Percentiles rank a stretch among this genome's conserved stretches.
These are phyloP conservation scores for Eupeodes latifasciatus DNA, from an alignment of 2,888 invertebrate species.

Conservation along the genomic window DNA sequence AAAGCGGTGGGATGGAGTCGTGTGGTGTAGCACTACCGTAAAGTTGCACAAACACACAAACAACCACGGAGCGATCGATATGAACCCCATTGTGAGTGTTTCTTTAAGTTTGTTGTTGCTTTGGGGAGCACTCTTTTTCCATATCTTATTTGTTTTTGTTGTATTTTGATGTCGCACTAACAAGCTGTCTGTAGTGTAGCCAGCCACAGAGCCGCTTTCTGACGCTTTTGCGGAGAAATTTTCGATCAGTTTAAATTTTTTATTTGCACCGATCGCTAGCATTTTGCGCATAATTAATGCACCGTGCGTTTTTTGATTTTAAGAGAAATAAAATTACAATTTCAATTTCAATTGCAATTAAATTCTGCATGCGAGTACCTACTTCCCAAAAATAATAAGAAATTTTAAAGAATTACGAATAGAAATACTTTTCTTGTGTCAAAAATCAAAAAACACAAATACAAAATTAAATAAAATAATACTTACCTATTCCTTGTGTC, in stretches of 20 bases:
- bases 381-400: conserved; percentile 2
- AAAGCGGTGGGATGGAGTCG: neutral
- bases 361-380: neutral
- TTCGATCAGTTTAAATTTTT: conserved; percentile 84
- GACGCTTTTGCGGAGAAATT: conserved; percentile 81
- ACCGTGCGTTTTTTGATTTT: conserved; percentile 66
- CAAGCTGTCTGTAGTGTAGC: conserved; percentile 1
- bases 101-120: conserved; percentile 51
- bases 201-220: conserved; percentile 60
- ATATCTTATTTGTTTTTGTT: conserved; percentile 31
- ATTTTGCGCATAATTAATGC: conserved; percentile 73
- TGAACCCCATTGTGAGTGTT: conserved; percentile 37
- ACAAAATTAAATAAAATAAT: neutral
- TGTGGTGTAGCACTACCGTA: conserved; percentile 9
- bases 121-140: conserved; percentile 23
- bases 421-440: neutral
- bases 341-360: neutral
- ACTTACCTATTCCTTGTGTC: neutral
- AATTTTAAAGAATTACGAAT: conserved; percentile 18
- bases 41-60: conserved; percentile 49
- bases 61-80: conserved; percentile 25
- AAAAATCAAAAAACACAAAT: neutral
- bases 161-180: conserved; percentile 25
- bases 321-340: neutral
- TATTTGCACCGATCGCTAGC: conserved; percentile 83